These are phyloP conservation scores for Byasa hedistus DNA, from an alignment of 2,888 invertebrate genomes.

Conservation along the genomic window DNA sequence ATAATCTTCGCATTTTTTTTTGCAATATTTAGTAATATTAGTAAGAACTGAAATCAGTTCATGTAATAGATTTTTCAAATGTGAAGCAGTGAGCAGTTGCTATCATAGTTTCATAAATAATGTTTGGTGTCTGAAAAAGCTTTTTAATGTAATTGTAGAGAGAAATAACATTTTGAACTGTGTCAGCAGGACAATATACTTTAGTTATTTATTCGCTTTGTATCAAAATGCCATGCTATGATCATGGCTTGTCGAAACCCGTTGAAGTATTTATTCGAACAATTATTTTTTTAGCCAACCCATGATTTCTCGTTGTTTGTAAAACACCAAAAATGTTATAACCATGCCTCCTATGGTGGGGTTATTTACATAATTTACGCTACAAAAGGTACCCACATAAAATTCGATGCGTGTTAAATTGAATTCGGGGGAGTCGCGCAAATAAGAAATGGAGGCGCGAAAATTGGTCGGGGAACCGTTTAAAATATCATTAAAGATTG, in stretches of 20 bases:
- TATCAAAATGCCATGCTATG: conserved; percentile 24
- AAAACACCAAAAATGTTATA: conserved; percentile 63
- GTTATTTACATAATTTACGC: conserved; percentile 70
- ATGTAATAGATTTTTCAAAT: no score
- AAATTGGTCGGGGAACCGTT: conserved; percentile 70
- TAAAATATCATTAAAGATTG: conserved; percentile 76
- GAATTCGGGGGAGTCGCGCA: conserved; percentile 72
- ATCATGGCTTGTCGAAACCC: conserved; percentile 31
- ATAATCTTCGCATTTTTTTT: no score
- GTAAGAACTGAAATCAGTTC: no score
- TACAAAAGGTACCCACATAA: conserved; percentile 59
- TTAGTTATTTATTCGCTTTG: conserved; percentile 1
- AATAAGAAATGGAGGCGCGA: conserved; percentile 74
- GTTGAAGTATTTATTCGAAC: conserved; percentile 50
- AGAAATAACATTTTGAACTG: neutral
- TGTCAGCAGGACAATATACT: neutral
- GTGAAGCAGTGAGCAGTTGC: no score
- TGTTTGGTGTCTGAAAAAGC: neutral
- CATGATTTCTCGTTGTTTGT: conserved; percentile 56
- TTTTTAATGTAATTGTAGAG: neutral
- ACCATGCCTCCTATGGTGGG: conserved; percentile 57
- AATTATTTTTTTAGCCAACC: conserved; percentile 57
- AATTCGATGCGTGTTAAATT: conserved; percentile 76
- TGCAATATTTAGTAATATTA: no score
- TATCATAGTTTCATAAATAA: no score